Conservation (phyloP, 2,797 vertebrate species). For the Adelosebastes latens region DNA sequence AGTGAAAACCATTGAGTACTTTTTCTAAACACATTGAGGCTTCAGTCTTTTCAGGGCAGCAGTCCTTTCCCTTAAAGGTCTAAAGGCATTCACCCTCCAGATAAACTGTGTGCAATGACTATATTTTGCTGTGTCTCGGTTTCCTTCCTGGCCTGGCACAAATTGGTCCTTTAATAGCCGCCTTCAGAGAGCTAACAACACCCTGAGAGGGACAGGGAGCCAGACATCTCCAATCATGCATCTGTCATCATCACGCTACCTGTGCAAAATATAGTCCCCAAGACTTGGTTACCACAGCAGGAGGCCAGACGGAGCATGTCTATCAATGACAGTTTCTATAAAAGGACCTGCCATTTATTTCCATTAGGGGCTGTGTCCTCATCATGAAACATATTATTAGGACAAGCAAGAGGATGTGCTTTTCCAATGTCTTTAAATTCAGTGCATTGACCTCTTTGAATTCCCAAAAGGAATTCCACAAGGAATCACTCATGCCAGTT, state of each 20-base stretch:
- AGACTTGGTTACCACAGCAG: background rate
- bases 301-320: background rate
- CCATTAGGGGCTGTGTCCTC: background rate
- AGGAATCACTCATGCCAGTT: background rate
- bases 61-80: background rate
- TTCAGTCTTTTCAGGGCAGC: background rate
- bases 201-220: background rate
- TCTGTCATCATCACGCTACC: conserved; percentile 8
- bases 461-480: background rate
- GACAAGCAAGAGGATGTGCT: background rate
- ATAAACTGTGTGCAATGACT: conserved; percentile 21
- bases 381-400: background rate
- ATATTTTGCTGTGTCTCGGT: conserved; percentile 14
- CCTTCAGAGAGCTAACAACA: conserved; percentile 18
- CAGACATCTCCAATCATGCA: conserved; percentile 17
- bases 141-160: conserved; percentile 17
- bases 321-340: background rate
- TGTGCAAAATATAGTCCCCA: conserved; percentile 4
- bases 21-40: background rate
- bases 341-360: background rate
- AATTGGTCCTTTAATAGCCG: conserved; percentile 30
- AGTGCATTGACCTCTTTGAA: background rate
- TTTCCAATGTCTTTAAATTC: background rate
- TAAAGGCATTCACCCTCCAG: conserved; percentile 1
- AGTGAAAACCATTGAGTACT: background rate